A percentile compares a stretch with the other conserved stretches of the same genome.
These are phyloP conservation scores for Lepidurus packardi DNA, from an alignment of 1,140 invertebrate genomes.

Conservation along the genomic window DNA sequence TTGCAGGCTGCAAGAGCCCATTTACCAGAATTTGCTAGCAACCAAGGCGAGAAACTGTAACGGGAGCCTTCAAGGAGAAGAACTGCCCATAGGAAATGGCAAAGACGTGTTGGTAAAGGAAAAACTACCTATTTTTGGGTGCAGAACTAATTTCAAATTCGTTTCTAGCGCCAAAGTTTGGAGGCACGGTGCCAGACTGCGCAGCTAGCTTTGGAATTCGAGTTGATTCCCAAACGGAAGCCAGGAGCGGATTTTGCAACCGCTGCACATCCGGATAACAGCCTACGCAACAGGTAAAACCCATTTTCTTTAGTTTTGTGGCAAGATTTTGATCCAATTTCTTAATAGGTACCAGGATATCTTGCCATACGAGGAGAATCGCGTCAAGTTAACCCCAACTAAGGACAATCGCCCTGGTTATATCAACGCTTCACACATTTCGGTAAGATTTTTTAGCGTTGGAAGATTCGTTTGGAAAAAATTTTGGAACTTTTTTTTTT, in stretches of 20 bases:
- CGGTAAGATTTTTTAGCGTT: conserved; percentile 49
- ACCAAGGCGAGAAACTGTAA: conserved; percentile 23
- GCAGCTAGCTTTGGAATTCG: conserved; percentile 79
- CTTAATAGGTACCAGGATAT: conserved; percentile 59
- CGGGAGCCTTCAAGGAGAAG: not conserved
- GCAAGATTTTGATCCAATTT: not conserved
- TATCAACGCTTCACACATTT: conserved; percentile 83
- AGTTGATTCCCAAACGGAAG: conserved; percentile 73
- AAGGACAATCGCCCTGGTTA: conserved; percentile 77
- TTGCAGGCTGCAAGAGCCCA: conserved; percentile 53
- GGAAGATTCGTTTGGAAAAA: conserved; percentile 4
- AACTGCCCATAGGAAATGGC: not conserved
- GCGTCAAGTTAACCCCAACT: conserved; percentile 66
- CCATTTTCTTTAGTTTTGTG: not conserved
- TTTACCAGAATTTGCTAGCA: conserved; percentile 64
- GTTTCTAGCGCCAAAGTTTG: conserved; percentile 64
- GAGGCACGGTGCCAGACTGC: conserved; percentile 73
- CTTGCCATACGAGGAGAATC: conserved; percentile 80
- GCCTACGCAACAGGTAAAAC: conserved; percentile 47
- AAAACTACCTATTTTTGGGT: conserved; percentile 17
- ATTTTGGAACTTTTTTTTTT: conserved; percentile 10
- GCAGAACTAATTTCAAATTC: not conserved
- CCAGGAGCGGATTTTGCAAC: conserved; percentile 60
- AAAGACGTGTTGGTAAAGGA: conserved; percentile 6
- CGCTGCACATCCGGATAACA: conserved; percentile 60